A percentile compares a stretch with the other conserved stretches of the same genome.
Evolutionary conservation across 2,888 invertebrate genomes (phyloP).

Genomic region (Cantharis rufa): DNA sequence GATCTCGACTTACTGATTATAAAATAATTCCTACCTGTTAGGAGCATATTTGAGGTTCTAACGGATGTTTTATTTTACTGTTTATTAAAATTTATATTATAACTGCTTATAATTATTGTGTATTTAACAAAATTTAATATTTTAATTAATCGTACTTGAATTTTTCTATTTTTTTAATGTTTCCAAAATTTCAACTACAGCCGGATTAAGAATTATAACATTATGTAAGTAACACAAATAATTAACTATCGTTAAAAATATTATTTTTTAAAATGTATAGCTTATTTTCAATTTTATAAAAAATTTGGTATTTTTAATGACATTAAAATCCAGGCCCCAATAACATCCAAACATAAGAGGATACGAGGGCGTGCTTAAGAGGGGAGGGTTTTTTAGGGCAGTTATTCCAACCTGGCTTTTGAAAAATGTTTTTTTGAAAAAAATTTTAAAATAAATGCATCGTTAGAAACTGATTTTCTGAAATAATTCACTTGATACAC

Average conservation of each 20-base stretch:
- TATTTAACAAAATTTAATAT: neutral
- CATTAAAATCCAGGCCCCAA: neutral
- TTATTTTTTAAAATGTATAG: neutral
- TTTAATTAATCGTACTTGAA: neutral
- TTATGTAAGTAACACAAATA: neutral
- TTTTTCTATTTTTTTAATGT: neutral
- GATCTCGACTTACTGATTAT: neutral
- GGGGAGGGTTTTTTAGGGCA: neutral
- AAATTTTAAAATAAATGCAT: too few relatives aligned
- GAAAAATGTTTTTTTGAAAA: too few relatives aligned
- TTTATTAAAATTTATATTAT: neutral
- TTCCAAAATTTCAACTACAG: neutral
- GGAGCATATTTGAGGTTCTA: neutral
- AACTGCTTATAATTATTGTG: too few relatives aligned
- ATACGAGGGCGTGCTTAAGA: neutral
- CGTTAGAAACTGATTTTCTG: too few relatives aligned
- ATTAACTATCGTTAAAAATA: neutral
- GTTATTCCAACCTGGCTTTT: too few relatives aligned
- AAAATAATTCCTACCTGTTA: neutral
- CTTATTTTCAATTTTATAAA: neutral
- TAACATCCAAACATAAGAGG: neutral
- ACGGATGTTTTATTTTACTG: neutral
- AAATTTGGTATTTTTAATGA: neutral
- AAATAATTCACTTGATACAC: too few relatives aligned
- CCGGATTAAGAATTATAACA: neutral